A percentile compares a stretch with the other conserved stretches of the same genome.
Conservation (phyloP, 2,797 vertebrate species). For the Anabacerthia variegaticeps region DNA sequence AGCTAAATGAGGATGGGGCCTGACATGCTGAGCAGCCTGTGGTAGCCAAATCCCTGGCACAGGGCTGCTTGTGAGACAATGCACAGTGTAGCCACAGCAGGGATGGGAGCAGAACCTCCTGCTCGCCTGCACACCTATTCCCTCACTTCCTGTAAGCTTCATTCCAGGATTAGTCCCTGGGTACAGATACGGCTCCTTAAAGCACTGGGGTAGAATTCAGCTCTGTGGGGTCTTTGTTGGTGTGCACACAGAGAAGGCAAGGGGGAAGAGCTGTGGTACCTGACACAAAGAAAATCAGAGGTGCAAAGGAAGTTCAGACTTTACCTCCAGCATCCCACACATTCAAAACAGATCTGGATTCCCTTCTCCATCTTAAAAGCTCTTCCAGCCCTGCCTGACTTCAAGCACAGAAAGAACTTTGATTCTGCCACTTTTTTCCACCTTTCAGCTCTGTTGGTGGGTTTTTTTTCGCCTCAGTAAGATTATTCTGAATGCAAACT, state of each 20-base stretch:
- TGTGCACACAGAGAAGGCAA: not conserved
- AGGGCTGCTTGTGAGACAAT: not conserved
- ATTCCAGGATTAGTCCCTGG: not conserved
- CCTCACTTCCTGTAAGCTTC: not conserved
- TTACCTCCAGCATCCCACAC: not conserved
- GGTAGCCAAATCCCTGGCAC: not conserved
- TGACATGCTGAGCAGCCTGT: fast-evolving
- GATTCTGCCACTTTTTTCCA: not conserved
- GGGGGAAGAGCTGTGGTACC: not conserved
- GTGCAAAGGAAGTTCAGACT: not conserved
- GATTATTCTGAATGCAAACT: not conserved
- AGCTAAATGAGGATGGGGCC: not conserved
- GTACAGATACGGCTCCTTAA: not conserved
- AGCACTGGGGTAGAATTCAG: not conserved
- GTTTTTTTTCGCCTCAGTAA: not conserved
- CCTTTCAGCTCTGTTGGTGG: not conserved
- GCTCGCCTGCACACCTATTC: fast-evolving
- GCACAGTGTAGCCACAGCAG: not conserved
- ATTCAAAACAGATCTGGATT: not conserved
- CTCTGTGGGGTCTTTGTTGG: fast-evolving
- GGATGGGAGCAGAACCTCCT: not conserved
- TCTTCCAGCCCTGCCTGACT: not conserved
- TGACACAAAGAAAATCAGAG: not conserved
- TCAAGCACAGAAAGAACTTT: not conserved
- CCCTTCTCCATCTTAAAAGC: not conserved